A percentile compares a stretch with the other conserved stretches of the same genome.
Conservation (phyloP, 1,140 invertebrate genomes). For the Brachystomella parvula region DNA sequence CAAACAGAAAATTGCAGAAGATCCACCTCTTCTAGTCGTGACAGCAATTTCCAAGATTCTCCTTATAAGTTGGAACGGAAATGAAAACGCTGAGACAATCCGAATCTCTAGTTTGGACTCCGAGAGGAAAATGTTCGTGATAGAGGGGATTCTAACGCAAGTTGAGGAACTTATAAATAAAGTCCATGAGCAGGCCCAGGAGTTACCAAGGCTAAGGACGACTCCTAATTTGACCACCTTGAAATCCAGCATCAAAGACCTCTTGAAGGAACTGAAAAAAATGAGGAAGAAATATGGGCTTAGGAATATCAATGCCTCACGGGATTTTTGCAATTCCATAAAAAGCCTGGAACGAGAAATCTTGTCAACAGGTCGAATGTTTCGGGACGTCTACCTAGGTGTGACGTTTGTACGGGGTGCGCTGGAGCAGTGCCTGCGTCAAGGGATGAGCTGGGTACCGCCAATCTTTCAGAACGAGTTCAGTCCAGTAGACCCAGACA, state of each 20-base stretch:
- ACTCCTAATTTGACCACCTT: neutral
- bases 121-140: neutral
- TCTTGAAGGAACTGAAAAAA: neutral
- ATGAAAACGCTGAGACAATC: neutral
- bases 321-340: neutral
- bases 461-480: neutral
- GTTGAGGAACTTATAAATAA: neutral
- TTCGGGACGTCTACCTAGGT: neutral
- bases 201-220: neutral
- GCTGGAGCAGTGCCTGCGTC: neutral
- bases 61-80: neutral
- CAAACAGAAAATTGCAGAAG: no score
- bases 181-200: neutral
- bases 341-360: neutral
- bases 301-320: neutral
- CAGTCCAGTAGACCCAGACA: neutral
- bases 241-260: neutral
- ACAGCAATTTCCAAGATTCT: neutral
- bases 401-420: neutral
- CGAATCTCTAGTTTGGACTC: neutral
- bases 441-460: neutral
- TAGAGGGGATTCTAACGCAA: neutral
- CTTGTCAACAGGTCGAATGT: neutral
- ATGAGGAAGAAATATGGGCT: neutral
- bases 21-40: no score